Base-by-base conservation (phyloP, 35 echinoderm and acorn worm species). In the Chiridota heheva region DNA sequence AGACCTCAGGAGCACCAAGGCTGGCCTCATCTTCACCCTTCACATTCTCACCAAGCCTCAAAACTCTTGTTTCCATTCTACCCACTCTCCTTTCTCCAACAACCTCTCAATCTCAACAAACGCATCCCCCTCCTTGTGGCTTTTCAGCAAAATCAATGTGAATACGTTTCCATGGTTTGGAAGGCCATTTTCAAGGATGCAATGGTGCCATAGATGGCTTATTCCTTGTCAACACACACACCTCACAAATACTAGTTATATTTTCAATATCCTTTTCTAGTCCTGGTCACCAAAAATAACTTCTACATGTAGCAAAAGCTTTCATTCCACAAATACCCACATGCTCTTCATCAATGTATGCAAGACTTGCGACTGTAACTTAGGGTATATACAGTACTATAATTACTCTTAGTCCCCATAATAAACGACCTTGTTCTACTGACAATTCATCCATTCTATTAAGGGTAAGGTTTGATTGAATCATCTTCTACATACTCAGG, bases 61-160 rank as follows among this genome's bases (percentile, higher is more conserved):
- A n/a, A n/a, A n/a, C n/a, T n/a, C n/a, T n/a, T n/a, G n/a, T n/a
- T n/a, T n/a, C n/a, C n/a, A n/a, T n/a, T n/a, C n/a, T n/a, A n/a
- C n/a, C n/a, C n/a, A n/a, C n/a, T n/a, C n/a, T n/a, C n/a, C n/a
- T n/a, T n/a, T n/a, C n/a, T n/a, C n/a, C n/a, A n/a, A n/a, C n/a
- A n/a, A n/a, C n/a, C n/a, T n/a, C n/a, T n/a, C n/a, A n/a, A n/a
- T n/a, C n/a, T n/a, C n/a, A n/a, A n/a, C n/a, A n/a, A n/a, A n/a
- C n/a, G n/a, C n/a, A n/a, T n/a, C n/a, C n/a, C n/a, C n/a, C n/a
- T n/a, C n/a, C n/a, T 60, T 18, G 67, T 26, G 34, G 34, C 17
- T 41, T 71, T 42, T 76, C 45, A 7, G 72, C 72, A 55, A 55
- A 76, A 31, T 76, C 45, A 48, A 57, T 77, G 37, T 77, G 73